Evolutionary conservation across 2,797 vertebrate genomes (phyloP).

Genomic region (Anolis apletophallus): DNA sequence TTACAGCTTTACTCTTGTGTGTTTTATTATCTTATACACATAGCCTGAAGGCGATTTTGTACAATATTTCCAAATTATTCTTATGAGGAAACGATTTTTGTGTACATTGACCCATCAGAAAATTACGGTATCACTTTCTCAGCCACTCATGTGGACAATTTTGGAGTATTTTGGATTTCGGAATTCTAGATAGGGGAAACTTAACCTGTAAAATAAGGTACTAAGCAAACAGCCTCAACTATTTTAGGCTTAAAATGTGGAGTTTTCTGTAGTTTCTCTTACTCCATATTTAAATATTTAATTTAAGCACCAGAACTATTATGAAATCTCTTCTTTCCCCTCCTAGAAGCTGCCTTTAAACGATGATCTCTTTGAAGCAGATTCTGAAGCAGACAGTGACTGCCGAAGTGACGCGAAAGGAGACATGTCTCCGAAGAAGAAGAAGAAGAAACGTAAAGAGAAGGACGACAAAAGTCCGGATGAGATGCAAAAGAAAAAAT

Average conservation of each 20-base stretch:
- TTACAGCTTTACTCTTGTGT: no score
- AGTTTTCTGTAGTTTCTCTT: neutral
- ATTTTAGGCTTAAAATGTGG: neutral
- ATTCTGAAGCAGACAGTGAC: constrained; percentile 86
- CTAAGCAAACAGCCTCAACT: neutral
- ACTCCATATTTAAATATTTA: neutral
- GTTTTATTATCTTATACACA: no score
- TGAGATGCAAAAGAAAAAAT: constrained; percentile 81
- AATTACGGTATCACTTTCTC: no score
- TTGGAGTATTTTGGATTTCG: no score
- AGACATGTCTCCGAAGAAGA: constrained; percentile 86
- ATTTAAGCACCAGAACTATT: neutral
- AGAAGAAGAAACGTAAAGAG: constrained; percentile 84
- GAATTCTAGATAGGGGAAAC: no score
- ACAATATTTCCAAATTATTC: no score
- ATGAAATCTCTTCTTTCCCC: neutral
- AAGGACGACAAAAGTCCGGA: constrained; percentile 74
- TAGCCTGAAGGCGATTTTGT: no score
- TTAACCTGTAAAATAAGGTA: neutral
- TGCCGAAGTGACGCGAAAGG: constrained; percentile 84
- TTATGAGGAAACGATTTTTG: no score
- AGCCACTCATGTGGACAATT: no score
- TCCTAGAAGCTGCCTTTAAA: constrained; percentile 85
- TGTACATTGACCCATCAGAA: no score
- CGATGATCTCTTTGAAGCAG: constrained; percentile 90